Conservation (phyloP, 2,888 invertebrate species). For the Strigamia transsilvanica region DNA sequence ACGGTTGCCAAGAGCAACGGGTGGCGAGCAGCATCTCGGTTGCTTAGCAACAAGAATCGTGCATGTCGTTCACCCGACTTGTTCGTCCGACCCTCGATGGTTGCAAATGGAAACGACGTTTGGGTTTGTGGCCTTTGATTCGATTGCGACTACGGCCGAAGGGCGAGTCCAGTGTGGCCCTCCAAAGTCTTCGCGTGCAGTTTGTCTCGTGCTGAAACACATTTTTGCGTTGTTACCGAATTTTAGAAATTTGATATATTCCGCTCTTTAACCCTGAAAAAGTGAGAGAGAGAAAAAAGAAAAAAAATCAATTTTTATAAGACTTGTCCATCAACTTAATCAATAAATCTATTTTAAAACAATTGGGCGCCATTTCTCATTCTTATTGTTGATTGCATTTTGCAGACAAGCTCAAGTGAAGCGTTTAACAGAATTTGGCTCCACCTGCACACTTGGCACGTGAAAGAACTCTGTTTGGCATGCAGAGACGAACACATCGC, state of each 20-base stretch:
- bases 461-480: constrained; percentile 4
- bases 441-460: constrained; percentile 17
- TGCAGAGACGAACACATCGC: constrained; percentile 23
- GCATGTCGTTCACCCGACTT: constrained; percentile 30
- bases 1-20: constrained; percentile 26
- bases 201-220: neutral
- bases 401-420: constrained; percentile 15
- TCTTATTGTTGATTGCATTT: constrained; percentile 26
- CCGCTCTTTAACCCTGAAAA: neutral
- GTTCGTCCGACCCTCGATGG: constrained; percentile 26
- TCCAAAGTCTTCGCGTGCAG: neutral
- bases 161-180: neutral
- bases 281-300: neutral
- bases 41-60: constrained; percentile 14
- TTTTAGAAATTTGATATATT: neutral
- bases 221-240: neutral
- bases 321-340: neutral
- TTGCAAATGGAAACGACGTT: constrained; percentile 26
- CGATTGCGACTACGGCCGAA: constrained; percentile 13
- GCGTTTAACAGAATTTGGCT: constrained; percentile 30
- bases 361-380: constrained; percentile 21
- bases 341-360: constrained; percentile 26
- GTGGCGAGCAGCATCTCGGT: constrained; percentile 25
- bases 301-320: neutral
- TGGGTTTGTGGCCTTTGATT: constrained; percentile 30